A percentile compares a stretch with the other conserved stretches of the same genome.
phyloP scores from a whole-genome alignment of 2,797 vertebrate genomes.

The Anabas testudineus region DNA sequence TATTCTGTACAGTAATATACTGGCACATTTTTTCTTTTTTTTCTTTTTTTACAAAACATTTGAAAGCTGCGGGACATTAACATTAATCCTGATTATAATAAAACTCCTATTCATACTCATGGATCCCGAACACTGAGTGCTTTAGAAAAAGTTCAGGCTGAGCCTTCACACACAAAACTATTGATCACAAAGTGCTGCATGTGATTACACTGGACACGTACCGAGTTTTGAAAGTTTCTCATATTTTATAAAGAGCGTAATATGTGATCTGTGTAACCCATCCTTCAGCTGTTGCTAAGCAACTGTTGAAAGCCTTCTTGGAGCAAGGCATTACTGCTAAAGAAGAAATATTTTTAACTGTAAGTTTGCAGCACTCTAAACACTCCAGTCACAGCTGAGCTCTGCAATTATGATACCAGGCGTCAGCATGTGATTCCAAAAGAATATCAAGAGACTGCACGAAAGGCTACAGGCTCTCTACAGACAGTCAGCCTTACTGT shows the following conservation, averaged over 20 bases:
- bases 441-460: background rate
- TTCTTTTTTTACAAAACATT: background rate
- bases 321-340: slow-evolving; percentile 33
- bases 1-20: slow-evolving; percentile 10
- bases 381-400: slow-evolving; percentile 5
- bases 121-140: background rate
- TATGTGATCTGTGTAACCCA: slow-evolving; percentile 34
- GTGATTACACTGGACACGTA: slow-evolving; percentile 1
- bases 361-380: slow-evolving; percentile 25
- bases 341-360: slow-evolving; percentile 33
- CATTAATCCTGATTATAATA: background rate
- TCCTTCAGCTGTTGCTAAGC: slow-evolving; percentile 66
- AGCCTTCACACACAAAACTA: slow-evolving; percentile 6
- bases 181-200: slow-evolving; percentile 3
- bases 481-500: background rate
- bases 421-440: slow-evolving; percentile 17
- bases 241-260: slow-evolving; percentile 29
- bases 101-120: background rate
- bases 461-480: background rate
- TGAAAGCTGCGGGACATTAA: background rate
- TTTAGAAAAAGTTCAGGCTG: background rate
- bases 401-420: slow-evolving; percentile 1
- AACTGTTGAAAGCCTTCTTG: slow-evolving; percentile 43
- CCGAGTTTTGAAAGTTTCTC: slow-evolving; percentile 20
- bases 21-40: background rate